Percentiles rank a stretch among this genome's conserved stretches.
Evolutionary conservation across 2,113 vertebrate genomes (phyloP).

Genomic region (Rana temporaria): DNA sequence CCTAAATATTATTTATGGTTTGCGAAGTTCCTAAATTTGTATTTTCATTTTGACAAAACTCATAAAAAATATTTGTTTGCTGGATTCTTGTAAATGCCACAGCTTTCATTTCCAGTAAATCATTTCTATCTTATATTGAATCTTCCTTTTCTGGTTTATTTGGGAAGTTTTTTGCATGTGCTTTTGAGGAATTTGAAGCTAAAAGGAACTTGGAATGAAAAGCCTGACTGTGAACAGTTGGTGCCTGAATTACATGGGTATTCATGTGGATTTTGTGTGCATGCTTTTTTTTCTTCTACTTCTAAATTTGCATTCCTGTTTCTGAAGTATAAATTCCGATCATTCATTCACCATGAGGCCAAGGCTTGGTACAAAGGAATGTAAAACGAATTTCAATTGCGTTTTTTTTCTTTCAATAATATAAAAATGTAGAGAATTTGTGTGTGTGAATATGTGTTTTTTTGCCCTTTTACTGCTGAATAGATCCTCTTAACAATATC

Average conservation of each 20-base stretch:
- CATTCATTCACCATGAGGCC: not conserved
- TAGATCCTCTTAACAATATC: no score
- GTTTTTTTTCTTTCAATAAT: no score
- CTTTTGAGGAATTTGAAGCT: slow-evolving; percentile 27
- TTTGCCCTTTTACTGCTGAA: no score
- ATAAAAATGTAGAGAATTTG: no score
- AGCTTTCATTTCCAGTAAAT: not conserved
- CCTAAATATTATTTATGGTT: no score
- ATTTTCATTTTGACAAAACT: no score
- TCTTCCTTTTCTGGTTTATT: not conserved
- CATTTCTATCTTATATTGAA: not conserved
- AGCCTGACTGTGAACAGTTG: not conserved
- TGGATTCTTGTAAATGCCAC: no score
- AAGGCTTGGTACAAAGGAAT: not conserved
- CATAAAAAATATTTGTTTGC: no score
- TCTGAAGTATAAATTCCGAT: slow-evolving; percentile 13
- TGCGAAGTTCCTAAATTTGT: no score
- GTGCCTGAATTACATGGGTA: not conserved
- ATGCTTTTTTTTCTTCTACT: not conserved
- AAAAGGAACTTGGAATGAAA: slow-evolving; percentile 18
- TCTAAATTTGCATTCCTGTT: not conserved
- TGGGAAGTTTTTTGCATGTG: not conserved
- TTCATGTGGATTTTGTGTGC: not conserved
- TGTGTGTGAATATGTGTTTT: no score
- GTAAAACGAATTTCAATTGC: no score